Conservation (phyloP, 1,140 invertebrate species). For the Drosophila lacteicornis region DNA sequence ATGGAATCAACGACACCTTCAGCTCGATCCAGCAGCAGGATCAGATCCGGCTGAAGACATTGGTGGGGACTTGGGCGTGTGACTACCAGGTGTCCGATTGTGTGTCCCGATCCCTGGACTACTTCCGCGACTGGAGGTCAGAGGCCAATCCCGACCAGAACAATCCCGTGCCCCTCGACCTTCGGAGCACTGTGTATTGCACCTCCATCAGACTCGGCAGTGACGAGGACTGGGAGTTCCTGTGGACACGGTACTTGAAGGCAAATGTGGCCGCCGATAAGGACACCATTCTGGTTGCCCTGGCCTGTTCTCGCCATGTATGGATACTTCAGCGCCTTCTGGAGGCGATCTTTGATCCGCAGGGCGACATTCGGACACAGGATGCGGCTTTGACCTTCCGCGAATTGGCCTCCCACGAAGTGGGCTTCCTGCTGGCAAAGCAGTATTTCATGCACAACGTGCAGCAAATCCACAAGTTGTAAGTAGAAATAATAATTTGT, state of each 20-base stretch:
- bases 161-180: slow-evolving; percentile 90
- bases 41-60: slow-evolving; percentile 86
- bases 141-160: slow-evolving; percentile 86
- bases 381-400: slow-evolving; percentile 87
- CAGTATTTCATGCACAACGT: slow-evolving; percentile 87
- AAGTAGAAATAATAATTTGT: slow-evolving; percentile 70
- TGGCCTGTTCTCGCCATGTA: slow-evolving; percentile 90
- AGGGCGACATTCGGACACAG: slow-evolving; percentile 88
- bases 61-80: slow-evolving; percentile 87
- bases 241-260: slow-evolving; percentile 89
- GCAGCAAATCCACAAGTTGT: slow-evolving; percentile 86
- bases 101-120: slow-evolving; percentile 86
- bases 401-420: slow-evolving; percentile 85
- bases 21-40: slow-evolving; percentile 80
- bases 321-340: slow-evolving; percentile 90
- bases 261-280: slow-evolving; percentile 89
- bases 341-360: slow-evolving; percentile 86
- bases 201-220: slow-evolving; percentile 90
- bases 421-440: slow-evolving; percentile 88
- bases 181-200: slow-evolving; percentile 91
- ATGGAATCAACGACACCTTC: slow-evolving; percentile 85
- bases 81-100: slow-evolving; percentile 87
- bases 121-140: slow-evolving; percentile 87
- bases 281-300: slow-evolving; percentile 87
- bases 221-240: slow-evolving; percentile 91